Evolutionary conservation across 2,113 vertebrate genomes (phyloP).

Genomic region (Lamprologus lemairii): DNA sequence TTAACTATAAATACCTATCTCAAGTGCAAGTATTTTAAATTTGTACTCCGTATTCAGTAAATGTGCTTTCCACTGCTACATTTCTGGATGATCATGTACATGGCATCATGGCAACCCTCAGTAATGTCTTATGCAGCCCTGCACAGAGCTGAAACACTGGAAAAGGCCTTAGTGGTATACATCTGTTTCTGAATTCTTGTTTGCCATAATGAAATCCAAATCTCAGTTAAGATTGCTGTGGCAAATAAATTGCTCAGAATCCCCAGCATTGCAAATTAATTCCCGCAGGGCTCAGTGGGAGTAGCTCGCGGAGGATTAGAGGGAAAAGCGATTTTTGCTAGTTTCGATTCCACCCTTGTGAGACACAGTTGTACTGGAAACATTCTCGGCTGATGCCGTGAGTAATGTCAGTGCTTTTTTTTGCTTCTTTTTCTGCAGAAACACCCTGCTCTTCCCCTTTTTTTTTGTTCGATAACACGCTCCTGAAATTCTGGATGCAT

Average conservation of each 20-base stretch:
- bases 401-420: background rate
- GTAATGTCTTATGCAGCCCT: background rate
- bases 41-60: background rate
- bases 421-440: background rate
- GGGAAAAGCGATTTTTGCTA: background rate
- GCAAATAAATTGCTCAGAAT: conserved; percentile 13
- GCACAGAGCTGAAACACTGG: background rate
- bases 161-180: background rate
- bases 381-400: background rate
- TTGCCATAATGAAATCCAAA: background rate
- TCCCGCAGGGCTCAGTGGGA: background rate
- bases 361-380: background rate
- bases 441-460: background rate
- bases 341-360: background rate
- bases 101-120: background rate
- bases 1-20: background rate
- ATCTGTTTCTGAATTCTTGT: background rate
- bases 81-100: background rate
- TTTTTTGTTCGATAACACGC: background rate
- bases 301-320: background rate
- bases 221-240: background rate
- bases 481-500: background rate
- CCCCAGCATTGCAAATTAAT: background rate
- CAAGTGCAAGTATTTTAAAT: background rate
- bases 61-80: background rate